phyloP scores from a whole-genome alignment of 1,140 invertebrate species.

The Neodiprion fabricii region DNA sequence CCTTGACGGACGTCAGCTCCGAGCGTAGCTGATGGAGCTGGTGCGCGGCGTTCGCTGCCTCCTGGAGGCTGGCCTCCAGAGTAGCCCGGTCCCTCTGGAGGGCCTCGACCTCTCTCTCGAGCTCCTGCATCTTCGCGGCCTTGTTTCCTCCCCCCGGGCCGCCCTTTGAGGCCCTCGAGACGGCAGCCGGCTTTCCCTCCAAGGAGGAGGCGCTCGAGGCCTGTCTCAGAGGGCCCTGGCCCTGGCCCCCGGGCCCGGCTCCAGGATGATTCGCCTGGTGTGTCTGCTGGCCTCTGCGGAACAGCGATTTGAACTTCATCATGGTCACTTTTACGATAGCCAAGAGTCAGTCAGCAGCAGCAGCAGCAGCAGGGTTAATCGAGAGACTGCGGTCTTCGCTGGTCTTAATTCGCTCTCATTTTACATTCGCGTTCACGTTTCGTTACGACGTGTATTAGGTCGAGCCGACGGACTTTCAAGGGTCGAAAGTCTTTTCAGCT shows the following conservation, averaged over 20 bases:
- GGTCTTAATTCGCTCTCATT: too few species aligned
- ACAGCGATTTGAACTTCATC: constrained; percentile 84
- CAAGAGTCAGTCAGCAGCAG: background rate
- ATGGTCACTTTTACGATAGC: constrained; percentile 61
- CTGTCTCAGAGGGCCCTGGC: constrained; percentile 3
- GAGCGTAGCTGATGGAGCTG: constrained; percentile 43
- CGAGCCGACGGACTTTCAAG: too few species aligned
- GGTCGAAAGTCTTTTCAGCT: too few species aligned
- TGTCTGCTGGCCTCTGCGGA: constrained; percentile 72
- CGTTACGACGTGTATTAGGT: too few species aligned
- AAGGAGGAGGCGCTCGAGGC: constrained; percentile 48
- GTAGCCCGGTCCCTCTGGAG: constrained; percentile 47
- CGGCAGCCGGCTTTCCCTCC: constrained; percentile 33
- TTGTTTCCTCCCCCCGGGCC: constrained; percentile 31
- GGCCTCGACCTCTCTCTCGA: constrained; percentile 50
- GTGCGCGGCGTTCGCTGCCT: constrained; percentile 39
- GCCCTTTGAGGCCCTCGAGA: constrained; percentile 1
- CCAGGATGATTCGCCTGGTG: constrained; percentile 51
- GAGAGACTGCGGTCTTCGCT: background rate
- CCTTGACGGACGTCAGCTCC: constrained; percentile 53
- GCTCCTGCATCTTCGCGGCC: constrained; percentile 49
- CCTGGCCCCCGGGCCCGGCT: constrained; percentile 52
- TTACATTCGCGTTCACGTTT: too few species aligned
- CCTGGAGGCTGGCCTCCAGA: constrained; percentile 43
- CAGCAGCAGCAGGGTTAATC: background rate